Evolutionary conservation across 2,888 invertebrate species (phyloP).

Genomic region (Machimus atricapillus): DNA sequence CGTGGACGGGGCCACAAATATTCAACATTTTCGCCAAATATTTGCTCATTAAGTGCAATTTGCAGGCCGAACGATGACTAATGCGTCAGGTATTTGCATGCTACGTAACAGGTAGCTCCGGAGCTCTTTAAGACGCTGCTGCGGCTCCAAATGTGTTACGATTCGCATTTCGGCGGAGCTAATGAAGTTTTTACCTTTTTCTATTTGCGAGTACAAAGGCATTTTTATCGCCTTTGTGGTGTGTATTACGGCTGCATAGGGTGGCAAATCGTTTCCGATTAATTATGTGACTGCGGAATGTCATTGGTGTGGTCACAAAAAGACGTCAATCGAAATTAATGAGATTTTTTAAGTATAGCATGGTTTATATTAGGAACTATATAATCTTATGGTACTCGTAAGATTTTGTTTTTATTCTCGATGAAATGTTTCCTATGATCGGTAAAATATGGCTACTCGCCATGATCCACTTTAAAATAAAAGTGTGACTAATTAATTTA

Average conservation of each 20-base stretch:
- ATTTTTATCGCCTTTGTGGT: neutral
- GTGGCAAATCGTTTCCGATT: neutral
- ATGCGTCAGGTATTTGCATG: neutral
- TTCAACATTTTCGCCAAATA: neutral
- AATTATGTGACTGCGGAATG: neutral
- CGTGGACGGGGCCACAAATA: neutral
- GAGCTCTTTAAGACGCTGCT: neutral
- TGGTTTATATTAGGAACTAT: neutral
- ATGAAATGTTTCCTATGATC: neutral
- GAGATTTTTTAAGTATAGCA: neutral
- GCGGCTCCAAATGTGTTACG: neutral
- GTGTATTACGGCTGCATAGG: neutral
- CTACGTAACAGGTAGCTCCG: conserved; percentile 1
- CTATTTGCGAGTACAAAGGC: neutral
- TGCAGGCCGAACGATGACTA: conserved; percentile 9
- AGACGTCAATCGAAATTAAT: neutral
- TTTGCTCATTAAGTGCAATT: conserved; percentile 29
- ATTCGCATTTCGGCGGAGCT: neutral
- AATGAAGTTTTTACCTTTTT: neutral
- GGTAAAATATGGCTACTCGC: neutral
- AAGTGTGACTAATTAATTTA: neutral
- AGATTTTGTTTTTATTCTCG: neutral
- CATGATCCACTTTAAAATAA: neutral
- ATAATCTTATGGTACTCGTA: neutral
- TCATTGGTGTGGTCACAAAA: neutral